phyloP scores from a whole-genome alignment of 1,140 invertebrate genomes.

The Polyergus mexicanus region DNA sequence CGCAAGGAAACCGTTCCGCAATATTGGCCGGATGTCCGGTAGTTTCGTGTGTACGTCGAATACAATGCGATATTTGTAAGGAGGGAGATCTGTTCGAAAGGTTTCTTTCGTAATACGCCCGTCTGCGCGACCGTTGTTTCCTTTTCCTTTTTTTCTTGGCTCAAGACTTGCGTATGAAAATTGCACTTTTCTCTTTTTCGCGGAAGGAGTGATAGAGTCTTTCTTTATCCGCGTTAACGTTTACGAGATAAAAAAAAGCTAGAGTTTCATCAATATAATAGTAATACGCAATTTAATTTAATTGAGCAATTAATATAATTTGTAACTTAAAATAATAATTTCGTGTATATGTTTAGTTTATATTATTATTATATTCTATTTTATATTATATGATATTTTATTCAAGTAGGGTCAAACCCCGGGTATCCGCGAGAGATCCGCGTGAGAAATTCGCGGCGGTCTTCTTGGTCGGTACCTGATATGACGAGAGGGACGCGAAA shows the following conservation, averaged over 20 bases:
- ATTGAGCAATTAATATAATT: neutral
- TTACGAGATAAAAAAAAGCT: neutral
- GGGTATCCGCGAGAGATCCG: neutral
- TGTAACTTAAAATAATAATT: neutral
- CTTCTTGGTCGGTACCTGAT: constrained; percentile 2
- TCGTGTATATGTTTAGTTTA: neutral
- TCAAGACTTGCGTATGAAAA: neutral
- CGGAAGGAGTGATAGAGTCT: neutral
- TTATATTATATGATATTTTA: too few species aligned
- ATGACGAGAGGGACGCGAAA: neutral
- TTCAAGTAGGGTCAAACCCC: neutral
- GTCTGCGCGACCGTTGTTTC: constrained; percentile 4
- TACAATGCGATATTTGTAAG: constrained; percentile 40
- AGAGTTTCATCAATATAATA: neutral
- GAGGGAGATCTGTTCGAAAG: neutral
- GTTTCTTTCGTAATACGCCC: constrained; percentile 43
- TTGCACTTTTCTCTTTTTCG: constrained; percentile 1
- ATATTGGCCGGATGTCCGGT: constrained; percentile 46
- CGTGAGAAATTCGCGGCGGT: constrained; percentile 37
- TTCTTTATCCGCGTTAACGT: neutral
- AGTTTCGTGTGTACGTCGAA: constrained; percentile 36
- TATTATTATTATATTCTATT: too few species aligned
- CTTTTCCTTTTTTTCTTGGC: neutral
- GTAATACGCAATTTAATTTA: neutral
- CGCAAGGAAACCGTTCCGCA: constrained; percentile 49